phyloP scores from a whole-genome alignment of 1,140 invertebrate genomes.

The Leptinotarsa undecemlineata region DNA sequence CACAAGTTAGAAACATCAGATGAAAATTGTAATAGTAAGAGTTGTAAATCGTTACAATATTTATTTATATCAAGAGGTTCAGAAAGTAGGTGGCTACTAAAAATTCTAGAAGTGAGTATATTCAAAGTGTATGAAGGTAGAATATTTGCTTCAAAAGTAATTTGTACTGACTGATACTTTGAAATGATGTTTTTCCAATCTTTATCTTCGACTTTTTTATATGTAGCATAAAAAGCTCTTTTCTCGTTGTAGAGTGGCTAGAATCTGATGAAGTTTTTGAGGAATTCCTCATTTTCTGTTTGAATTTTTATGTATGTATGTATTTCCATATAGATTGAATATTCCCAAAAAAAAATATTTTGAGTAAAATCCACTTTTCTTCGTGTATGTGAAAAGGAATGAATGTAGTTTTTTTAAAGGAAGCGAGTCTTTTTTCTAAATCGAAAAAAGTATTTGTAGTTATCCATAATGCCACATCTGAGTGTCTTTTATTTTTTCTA shows the following conservation, averaged over 20 bases:
- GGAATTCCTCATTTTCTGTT: not conserved
- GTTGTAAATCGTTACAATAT: not conserved
- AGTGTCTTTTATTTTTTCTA: not conserved
- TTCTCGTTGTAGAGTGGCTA: not conserved
- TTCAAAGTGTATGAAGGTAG: not conserved
- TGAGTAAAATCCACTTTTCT: not conserved
- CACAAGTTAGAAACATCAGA: not conserved
- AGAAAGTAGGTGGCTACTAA: not conserved
- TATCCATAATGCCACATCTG: not conserved
- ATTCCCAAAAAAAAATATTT: too few species aligned
- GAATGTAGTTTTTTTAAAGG: not conserved
- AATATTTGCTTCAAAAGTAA: not conserved
- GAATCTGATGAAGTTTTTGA: not conserved
- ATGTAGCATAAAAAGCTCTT: not conserved
- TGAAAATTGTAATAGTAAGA: not conserved
- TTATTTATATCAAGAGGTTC: not conserved
- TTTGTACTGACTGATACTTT: not conserved
- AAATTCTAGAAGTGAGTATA: not conserved
- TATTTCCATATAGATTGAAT: not conserved
- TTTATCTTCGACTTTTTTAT: not conserved
- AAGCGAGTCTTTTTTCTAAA: not conserved
- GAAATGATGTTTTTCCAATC: too few species aligned
- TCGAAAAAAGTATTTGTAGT: not conserved
- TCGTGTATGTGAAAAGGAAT: not conserved
- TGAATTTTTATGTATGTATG: too few species aligned